Base-by-base conservation (phyloP, 1,140 invertebrate genomes). In the Mizuhopecten yessoensis region DNA sequence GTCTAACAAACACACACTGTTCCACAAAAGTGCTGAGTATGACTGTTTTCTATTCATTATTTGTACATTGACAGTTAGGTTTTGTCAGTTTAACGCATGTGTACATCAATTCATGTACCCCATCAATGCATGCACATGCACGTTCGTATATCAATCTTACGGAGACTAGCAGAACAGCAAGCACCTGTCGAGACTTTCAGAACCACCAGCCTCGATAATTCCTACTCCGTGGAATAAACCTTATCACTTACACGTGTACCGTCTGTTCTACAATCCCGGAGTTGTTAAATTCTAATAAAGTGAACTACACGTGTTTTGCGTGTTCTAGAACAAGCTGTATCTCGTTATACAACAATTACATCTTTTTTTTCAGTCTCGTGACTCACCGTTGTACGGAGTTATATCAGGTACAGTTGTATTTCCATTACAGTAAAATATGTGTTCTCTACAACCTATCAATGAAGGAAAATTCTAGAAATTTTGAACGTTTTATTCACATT, bases 201-300 rank as follows among this genome's bases (percentile, higher is more conserved):
- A n/a, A 75, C 57, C 57, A 29, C 57, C 57, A 75, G 57, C n/a
- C 15, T 29, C n/a, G 57, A 75, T 75, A 75, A 17, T n/a, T 45
- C 9, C 17, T 7, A 45, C 42, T 1, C 57, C 29, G n/a, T 29
- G 11, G 5, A 29, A 75, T 75, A 75, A 75, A 75, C 57, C 57
- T 75, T 75, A 75, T 75, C 57, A 75, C 57, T 75, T 75, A 75
- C 57, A 75, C 57, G 17, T n/a, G 23, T n/a, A 75, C 5, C 57
- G n/a, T 13, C 23, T 75, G 57, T 29, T n/a, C 57, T 75, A 75
- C 57, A 75, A 75, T 75, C 1, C n/a, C 57, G 15, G 0, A 17
- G 57, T 75, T 29, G 57, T 75, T 75, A 75, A 75, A 75, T 29
- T 2, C 23, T 75, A 75, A 75, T 75, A 75, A 75, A 75, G 57